Evolutionary conservation across 2,888 invertebrate species (phyloP), one percentile per base, ranked within the genome.

Genomic region (Habroteleia sp.): DNA sequence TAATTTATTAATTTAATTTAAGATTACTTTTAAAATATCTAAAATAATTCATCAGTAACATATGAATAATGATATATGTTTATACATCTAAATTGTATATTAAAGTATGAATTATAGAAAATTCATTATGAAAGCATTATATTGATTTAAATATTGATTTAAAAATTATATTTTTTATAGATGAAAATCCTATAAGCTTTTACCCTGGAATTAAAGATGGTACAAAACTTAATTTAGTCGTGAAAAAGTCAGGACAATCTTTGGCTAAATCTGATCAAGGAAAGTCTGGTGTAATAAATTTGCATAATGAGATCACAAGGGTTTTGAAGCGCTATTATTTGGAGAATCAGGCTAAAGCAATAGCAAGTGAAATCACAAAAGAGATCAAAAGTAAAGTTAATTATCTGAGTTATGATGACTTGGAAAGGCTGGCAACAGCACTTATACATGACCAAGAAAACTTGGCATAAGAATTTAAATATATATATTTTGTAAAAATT

Each of bases 201-300:
- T 95, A 95, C 85, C 92, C 93, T 2, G 91, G 91, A 76, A 93
- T 95, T 25, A 93, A 93, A 86, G 94, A 95, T 73, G 95, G 94
- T 0, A 91, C 93, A 8, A 95, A 93, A 87, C 84, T 95, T 37
- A 93, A 93, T 83, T 89, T 95, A 68, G 90, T 94, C 16, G 91
- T 94, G 2, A 93, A 93, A 83, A 94, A 93, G 80, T 91, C 92
- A 3, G 92, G 54, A n/a, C 80, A 79, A 35, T 63, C 73, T 0
- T 72, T 75, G 7, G 78, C 81, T 46, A 82, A 81, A 8, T 75
- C 84, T n/a, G 78, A 77, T 39, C 79, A 84, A 17, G 79, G 56
- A 0, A 85, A 81, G 74, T 50, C 79, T 14, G 84, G 88, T 35
- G 77, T 82, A 6, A 77, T 93, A 54, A 89, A 91, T 0, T 87